Conservation (phyloP, 2,797 vertebrate genomes). For the Crenichthys baileyi region DNA sequence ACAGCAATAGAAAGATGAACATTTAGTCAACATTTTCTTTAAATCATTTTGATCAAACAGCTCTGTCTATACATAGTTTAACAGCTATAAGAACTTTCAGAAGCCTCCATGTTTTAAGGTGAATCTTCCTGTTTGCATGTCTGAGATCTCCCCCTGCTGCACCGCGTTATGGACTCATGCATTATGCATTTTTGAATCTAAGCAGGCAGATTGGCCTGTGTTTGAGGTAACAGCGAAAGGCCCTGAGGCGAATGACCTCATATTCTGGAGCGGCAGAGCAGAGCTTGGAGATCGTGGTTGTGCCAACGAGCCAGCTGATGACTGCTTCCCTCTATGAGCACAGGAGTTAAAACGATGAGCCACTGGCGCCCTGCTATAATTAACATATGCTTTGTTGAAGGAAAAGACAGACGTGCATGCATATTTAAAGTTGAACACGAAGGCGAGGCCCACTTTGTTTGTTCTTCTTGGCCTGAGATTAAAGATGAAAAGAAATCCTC, state of each 20-base stretch:
- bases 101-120: not conserved
- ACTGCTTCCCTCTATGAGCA: slow-evolving; percentile 5
- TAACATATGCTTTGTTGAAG: slow-evolving; percentile 15
- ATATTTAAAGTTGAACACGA: not conserved
- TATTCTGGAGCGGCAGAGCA: not conserved
- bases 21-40: not conserved
- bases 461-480: not conserved
- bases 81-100: not conserved
- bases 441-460: not conserved
- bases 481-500: not conserved
- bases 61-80: not conserved
- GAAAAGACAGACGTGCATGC: slow-evolving; percentile 4
- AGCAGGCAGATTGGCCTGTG: not conserved
- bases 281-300: not conserved
- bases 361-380: slow-evolving; percentile 6
- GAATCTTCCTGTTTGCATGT: not conserved
- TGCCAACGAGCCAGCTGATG: slow-evolving; percentile 29
- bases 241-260: slow-evolving; percentile 16
- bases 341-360: not conserved
- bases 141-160: slow-evolving; percentile 6
- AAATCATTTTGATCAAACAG: not conserved
- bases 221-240: not conserved
- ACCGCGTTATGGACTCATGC: not conserved
- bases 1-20: not conserved
- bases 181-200: not conserved